These are phyloP conservation scores for Mamestra configurata DNA, from an alignment of 1,140 invertebrate genomes.

Conservation along the genomic window DNA sequence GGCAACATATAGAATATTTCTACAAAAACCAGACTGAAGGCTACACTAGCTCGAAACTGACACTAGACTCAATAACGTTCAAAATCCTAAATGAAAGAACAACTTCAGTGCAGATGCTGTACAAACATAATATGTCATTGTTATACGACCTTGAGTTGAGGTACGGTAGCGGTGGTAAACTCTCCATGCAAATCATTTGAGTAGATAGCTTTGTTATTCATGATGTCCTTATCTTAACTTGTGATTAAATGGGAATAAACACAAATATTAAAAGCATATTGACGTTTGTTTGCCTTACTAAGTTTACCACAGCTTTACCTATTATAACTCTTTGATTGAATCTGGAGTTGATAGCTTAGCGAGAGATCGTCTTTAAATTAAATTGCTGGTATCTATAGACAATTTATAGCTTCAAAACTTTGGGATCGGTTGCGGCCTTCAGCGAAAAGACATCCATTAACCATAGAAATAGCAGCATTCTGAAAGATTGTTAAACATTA, in stretches of 20 bases:
- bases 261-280: background rate
- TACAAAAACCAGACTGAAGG: too few relatives aligned
- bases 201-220: conserved; percentile 8
- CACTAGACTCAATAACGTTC: background rate
- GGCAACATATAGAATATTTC: too few relatives aligned
- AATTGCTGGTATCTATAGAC: too few relatives aligned
- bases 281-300: background rate
- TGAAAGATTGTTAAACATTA: too few relatives aligned
- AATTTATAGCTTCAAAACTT: too few relatives aligned
- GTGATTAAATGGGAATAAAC: background rate
- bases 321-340: too few relatives aligned
- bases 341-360: too few relatives aligned
- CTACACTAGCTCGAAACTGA: too few relatives aligned
- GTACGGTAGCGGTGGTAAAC: background rate
- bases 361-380: too few relatives aligned
- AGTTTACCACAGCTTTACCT: background rate
- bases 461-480: too few relatives aligned
- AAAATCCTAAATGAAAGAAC: background rate
- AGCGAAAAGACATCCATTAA: too few relatives aligned
- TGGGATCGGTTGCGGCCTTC: too few relatives aligned
- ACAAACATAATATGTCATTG: conserved; percentile 15
- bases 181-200: conserved; percentile 14
- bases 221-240: conserved; percentile 17
- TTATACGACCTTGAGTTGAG: conserved; percentile 13
- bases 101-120: background rate